Base-by-base conservation (phyloP, 2,113 vertebrate species). In the Lethenteron reissneri region DNA sequence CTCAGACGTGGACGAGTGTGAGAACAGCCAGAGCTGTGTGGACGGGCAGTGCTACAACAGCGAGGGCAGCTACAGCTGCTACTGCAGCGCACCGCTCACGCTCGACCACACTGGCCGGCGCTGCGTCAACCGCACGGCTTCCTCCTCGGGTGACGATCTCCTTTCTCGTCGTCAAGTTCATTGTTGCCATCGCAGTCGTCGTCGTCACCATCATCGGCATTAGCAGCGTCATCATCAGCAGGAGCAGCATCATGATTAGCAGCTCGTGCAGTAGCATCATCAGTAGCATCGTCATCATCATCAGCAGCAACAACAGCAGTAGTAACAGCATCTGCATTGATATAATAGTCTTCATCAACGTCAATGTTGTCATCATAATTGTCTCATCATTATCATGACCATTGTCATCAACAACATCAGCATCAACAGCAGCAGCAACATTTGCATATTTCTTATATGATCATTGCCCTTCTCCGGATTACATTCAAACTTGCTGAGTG, bases 1-100 rank as follows among this genome's bases (percentile, higher is more conserved):
- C 8, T 6, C 81, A 99, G 94, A 99, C 74, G 88, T 92, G 69
- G 87, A 99, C 0, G 94, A 99, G 78, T 99, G 94, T 71, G 86
- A 85, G 76, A 81, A 86, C 62, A 86, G 86, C 76, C 83, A 75
- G 10, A 81, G 77, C 41, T 97, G 94, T 77, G 78, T 83, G 3
- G 83, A 87, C 0, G 88, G 88, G 0, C 75, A 79, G 56, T 97
- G 92, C 58, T 80, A 95, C 56, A 97, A 97, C 82, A 95, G 87
- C 0, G 80, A 83, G 0, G 92, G 92, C 12, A 90, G 89, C 0
- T 90, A 87, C 77, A 86, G 88, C 80, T 97, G 92, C 79, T 87
- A 85, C 78, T 97, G 92, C 72, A 82, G 79, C 57, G 78, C 81
- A 0, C 90, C 90, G 0, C 83, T 95, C 6, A 83, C 87, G 70